Percentiles rank a stretch among this genome's conserved stretches.
Evolutionary conservation across 2,113 vertebrate species (phyloP).

Genomic region (Dromas ardeola): DNA sequence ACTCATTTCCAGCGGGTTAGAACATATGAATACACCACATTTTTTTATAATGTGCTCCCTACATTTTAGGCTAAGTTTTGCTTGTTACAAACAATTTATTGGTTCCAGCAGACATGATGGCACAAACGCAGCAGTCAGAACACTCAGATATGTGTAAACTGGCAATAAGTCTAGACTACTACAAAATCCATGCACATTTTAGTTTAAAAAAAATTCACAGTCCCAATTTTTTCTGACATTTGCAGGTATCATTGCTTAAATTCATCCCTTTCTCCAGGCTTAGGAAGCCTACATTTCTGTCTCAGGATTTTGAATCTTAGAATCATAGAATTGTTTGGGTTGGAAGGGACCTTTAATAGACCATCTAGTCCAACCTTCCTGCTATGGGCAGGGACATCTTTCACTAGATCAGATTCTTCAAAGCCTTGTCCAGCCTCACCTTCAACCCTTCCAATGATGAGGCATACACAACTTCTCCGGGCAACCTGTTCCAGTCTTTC

Average conservation of each 20-base stretch:
- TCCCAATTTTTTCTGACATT: neutral
- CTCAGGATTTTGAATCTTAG: neutral
- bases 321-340: neutral
- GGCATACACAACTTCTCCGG: neutral
- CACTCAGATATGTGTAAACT: neutral
- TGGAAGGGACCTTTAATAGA: neutral
- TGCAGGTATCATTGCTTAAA: neutral
- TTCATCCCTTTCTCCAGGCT: neutral
- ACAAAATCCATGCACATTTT: neutral
- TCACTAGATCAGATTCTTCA: neutral
- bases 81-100: neutral
- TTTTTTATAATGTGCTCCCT: neutral
- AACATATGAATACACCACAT: neutral
- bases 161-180: neutral
- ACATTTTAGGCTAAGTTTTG: neutral
- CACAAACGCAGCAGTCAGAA: neutral
- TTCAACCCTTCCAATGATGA: neutral
- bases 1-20: neutral
- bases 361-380: neutral
- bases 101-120: neutral
- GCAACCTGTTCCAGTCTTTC: neutral
- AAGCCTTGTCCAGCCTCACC: neutral
- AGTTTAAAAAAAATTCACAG: neutral
- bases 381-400: neutral
- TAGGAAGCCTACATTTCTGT: neutral